These are phyloP conservation scores for Dasypogon diadema DNA, from an alignment of 2,888 invertebrate species.

Conservation along the genomic window DNA sequence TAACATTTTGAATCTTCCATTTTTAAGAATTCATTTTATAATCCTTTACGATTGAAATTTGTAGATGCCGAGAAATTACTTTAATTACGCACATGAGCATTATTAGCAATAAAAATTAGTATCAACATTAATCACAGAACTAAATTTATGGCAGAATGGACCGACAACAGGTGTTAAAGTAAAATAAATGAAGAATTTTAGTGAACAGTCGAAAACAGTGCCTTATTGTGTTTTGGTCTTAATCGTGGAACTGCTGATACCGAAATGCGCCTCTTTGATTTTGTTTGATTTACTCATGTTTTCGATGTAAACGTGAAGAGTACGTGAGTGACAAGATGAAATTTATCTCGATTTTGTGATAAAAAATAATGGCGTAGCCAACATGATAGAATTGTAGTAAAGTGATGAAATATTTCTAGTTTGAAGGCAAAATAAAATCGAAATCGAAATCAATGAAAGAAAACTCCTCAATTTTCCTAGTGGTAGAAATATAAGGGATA, in stretches of 20 bases:
- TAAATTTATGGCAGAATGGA: too few relatives aligned
- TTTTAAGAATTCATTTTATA: too few relatives aligned
- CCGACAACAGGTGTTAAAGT: too few relatives aligned
- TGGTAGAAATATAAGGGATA: background rate
- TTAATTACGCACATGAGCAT: background rate
- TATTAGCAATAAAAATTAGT: background rate
- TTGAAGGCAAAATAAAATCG: background rate
- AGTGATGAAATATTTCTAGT: background rate
- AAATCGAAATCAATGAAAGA: background rate
- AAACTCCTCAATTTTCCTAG: background rate
- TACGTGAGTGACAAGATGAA: background rate
- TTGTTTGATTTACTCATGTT: background rate
- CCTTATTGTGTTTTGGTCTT: constrained; percentile 46
- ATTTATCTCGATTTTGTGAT: constrained; percentile 41
- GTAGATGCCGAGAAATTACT: too few relatives aligned
- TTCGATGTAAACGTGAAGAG: background rate
- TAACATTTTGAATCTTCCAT: too few relatives aligned
- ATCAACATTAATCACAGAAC: background rate
- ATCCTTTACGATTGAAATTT: too few relatives aligned
- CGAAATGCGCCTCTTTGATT: background rate
- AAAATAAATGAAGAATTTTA: background rate
- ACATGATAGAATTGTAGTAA: constrained; percentile 2
- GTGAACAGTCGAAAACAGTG: constrained; percentile 29
- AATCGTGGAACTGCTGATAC: constrained; percentile 5
- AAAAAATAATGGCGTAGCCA: constrained; percentile 22